phyloP scores from a whole-genome alignment of 2,888 invertebrate species.

The Heliconius hortense region DNA sequence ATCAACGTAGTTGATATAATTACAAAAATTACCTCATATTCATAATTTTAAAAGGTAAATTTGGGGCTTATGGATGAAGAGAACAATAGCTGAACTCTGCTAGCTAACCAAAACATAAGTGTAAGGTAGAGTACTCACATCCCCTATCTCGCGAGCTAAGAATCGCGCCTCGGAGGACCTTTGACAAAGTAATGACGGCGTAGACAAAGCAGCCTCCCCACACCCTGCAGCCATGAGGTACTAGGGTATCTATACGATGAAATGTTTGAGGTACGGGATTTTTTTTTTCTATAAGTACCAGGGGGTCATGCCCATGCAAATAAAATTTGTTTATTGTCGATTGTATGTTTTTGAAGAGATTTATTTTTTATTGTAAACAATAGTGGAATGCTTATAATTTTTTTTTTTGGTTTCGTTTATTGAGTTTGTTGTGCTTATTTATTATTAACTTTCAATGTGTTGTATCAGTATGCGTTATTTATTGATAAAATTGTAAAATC shows the following conservation, averaged over 20 bases:
- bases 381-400: neutral
- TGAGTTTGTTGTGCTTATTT: neutral
- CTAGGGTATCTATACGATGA: constrained; percentile 53
- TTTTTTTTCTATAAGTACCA: constrained; percentile 47
- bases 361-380: constrained; percentile 25
- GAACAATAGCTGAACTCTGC: constrained; percentile 41
- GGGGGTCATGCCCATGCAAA: constrained; percentile 22
- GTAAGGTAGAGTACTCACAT: constrained; percentile 43
- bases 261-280: constrained; percentile 50
- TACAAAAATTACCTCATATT: constrained; percentile 17
- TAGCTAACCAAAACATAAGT: constrained; percentile 45
- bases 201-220: constrained; percentile 63
- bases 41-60: constrained; percentile 25
- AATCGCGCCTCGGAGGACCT: constrained; percentile 62
- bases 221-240: constrained; percentile 33
- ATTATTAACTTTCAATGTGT: neutral
- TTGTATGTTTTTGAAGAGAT: neutral
- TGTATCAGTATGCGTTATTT: too few species aligned
- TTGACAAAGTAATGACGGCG: constrained; percentile 78
- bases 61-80: constrained; percentile 32
- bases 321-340: constrained; percentile 7
- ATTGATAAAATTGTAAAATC: too few species aligned
- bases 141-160: constrained; percentile 44
- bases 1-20: neutral
- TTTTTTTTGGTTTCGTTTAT: neutral